Evolutionary conservation across 1,140 invertebrate species (phyloP).

Genomic region (Rhopalosiphum maidis): DNA sequence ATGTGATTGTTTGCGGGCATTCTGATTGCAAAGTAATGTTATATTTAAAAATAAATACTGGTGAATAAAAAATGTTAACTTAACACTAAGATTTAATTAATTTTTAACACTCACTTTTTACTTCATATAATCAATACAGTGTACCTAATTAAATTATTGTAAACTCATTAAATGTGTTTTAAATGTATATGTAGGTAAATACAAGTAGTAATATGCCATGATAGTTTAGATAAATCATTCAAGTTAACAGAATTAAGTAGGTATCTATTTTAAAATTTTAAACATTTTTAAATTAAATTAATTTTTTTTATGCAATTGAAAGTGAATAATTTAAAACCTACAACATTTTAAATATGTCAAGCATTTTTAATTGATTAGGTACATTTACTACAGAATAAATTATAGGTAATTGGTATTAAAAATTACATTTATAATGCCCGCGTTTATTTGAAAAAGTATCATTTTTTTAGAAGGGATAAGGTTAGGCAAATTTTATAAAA

Average conservation of each 20-base stretch:
- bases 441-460: background rate
- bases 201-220: too few species aligned
- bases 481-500: background rate
- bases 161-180: background rate
- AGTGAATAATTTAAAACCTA: background rate
- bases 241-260: background rate
- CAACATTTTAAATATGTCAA: background rate
- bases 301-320: background rate
- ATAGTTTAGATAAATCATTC: background rate
- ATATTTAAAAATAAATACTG: background rate
- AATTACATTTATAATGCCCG: background rate
- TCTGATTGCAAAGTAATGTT: conserved; percentile 86
- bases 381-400: background rate
- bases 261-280: background rate
- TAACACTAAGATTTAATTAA: background rate
- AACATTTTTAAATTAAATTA: background rate
- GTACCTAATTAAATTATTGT: background rate
- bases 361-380: background rate
- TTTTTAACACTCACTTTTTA: background rate
- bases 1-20: conserved; percentile 95
- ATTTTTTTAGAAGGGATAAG: background rate
- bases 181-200: background rate
- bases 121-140: background rate
- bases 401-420: background rate
- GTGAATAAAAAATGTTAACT: background rate